A percentile compares a stretch with the other conserved stretches of the same genome.
Evolutionary conservation across 2,797 vertebrate species (phyloP).

Genomic region (Enteromius thamalakanensis): DNA sequence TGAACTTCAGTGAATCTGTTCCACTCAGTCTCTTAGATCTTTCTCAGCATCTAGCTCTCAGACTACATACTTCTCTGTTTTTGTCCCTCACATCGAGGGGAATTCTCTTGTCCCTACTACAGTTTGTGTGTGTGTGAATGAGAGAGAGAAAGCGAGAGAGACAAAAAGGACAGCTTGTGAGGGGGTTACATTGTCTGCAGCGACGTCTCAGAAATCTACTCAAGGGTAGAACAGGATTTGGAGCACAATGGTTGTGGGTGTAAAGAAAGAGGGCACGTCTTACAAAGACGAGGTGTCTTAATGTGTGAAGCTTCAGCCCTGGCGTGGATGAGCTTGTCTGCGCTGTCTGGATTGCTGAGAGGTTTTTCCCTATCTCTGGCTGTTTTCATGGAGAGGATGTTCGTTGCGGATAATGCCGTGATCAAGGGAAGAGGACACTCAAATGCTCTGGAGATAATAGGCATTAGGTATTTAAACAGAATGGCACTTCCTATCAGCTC

Average conservation of each 20-base stretch:
- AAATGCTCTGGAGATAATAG: slow-evolving; percentile 42
- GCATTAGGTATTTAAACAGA: slow-evolving; percentile 44
- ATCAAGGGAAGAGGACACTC: slow-evolving; percentile 43
- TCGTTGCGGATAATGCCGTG: slow-evolving; percentile 67
- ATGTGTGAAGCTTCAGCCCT: slow-evolving; percentile 74
- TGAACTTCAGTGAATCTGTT: slow-evolving; percentile 8
- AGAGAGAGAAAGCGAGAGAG: slow-evolving; percentile 62
- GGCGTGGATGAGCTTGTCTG: slow-evolving; percentile 75
- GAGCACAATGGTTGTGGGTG: slow-evolving; percentile 83
- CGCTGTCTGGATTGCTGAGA: slow-evolving; percentile 73
- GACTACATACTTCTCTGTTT: slow-evolving; percentile 1
- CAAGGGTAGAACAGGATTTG: slow-evolving; percentile 80
- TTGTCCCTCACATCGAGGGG: slow-evolving; percentile 19
- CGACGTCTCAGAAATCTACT: slow-evolving; percentile 80
- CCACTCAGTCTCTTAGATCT: background rate
- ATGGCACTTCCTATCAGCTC: slow-evolving; percentile 27
- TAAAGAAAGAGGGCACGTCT: slow-evolving; percentile 81
- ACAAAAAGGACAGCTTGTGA: slow-evolving; percentile 83
- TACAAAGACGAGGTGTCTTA: slow-evolving; percentile 76
- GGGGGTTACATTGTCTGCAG: slow-evolving; percentile 82
- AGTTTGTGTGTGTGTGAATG: slow-evolving; percentile 13
- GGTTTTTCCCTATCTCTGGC: slow-evolving; percentile 73
- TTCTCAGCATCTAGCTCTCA: background rate
- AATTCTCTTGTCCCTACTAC: slow-evolving; percentile 73
- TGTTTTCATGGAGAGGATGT: slow-evolving; percentile 72